Base-by-base conservation (phyloP, 2,797 vertebrate genomes). In the Nasua narica region DNA sequence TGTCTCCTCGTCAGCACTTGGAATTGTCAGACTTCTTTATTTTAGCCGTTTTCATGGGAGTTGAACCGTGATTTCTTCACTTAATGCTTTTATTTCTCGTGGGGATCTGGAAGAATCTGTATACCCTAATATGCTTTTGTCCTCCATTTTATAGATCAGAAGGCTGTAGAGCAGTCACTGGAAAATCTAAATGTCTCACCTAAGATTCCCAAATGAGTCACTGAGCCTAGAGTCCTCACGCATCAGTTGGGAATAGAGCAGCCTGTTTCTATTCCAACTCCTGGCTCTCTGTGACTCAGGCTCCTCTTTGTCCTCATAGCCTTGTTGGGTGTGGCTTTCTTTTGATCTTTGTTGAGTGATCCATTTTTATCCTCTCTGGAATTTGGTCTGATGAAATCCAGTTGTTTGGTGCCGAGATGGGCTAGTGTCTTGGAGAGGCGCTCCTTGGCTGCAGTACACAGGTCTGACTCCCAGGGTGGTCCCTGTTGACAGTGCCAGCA, bases 271-370 rank as follows among this genome's bases (percentile, higher is more conserved):
- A 54, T 79, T 92, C 82, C 27, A 10, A 4, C 81, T 74, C 27
- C 52, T 27, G 32, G 48, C 32, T 85, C 15, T 58, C 54, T 48
- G 21, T 91, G 95, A 97, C 90, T 96, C 58, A 69, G 90, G 86
- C 25, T 29, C 35, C 84, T 62, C 67, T 89, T 88, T 88, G 87
- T 92, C 89, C 40, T 58, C 2, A 0, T 25, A 65, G 83, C 67
- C 65, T 78, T 43, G 12, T 86, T 56, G 54, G 89, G 91, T 96
- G 91, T 96, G 91, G 56, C 89, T 94, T 95, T 77, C 60, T 87
- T 93, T 94, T 72, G 67, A 67, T 91, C 48, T 91, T 60, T 85
- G 67, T 18, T 27, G 88, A 93, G 13, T 50, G 52, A 43, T 14
- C 67, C 32, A 2, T 69, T 76, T 62, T 95, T 76, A 25, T 2